Evolutionary conservation across 2,888 invertebrate genomes (phyloP), one percentile per base, ranked within the genome.

Genomic region (Eurois occulta): DNA sequence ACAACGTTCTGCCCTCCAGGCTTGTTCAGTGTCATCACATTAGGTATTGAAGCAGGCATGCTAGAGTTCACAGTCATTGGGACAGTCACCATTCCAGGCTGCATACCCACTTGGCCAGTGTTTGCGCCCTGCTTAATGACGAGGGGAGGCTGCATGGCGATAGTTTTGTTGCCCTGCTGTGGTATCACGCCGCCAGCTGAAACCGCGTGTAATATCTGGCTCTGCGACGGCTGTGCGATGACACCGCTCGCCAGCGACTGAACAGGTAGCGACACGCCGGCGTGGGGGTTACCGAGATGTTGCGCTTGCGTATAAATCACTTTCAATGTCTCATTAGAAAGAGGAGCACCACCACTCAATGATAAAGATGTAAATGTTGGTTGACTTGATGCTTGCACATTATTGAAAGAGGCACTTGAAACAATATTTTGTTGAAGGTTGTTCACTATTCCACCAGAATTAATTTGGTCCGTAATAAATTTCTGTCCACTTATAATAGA

Each of bases 191-290:
- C 94, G 88, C 96, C 96, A n/a, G 96, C 93, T 28, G 96, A 94
- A 66, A 97, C 95, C 85, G 97, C 97, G 79, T 97, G 94, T 85
- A 97, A 96, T 81, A 97, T 95, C 83, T 94, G 94, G 87, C 96
- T 97, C 81, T 95, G 94, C 83, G 96, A 93, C 77, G 97, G 94
- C 87, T 98, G 97, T 81, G 97, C 97, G 90, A 98, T 97, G 80
- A 98, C 97, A 86, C 98, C 98, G 95, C 98, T 98, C 69, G 98
- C 97, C 90, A 98, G 93, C 84, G 97, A 96, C 93, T 98, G 98
- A 38, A 91, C 84, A 74, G 94, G 90, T 85, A 92, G 91, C 5
- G 92, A 86, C 77, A 93, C 89, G 84, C 92, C 89, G 87, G 92
- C 84, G 80, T 78, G 90, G 62, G 95, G 90, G 88, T 93, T 95